phyloP scores from a whole-genome alignment of 2,888 invertebrate genomes.

The Labia minor region DNA sequence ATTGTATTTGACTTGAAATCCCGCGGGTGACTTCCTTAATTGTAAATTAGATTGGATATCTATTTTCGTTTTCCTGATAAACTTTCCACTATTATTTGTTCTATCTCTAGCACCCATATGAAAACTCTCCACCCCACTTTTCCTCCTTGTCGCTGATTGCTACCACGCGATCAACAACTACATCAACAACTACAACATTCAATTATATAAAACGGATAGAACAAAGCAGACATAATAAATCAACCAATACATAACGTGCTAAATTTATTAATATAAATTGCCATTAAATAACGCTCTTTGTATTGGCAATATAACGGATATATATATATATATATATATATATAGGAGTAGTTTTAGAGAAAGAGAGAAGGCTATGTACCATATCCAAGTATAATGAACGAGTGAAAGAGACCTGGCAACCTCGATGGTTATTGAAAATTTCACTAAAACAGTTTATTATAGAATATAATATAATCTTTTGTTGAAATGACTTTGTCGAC shows the following conservation, averaged over 20 bases:
- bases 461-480: too few species aligned
- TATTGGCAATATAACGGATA: neutral
- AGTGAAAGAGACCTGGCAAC: too few species aligned
- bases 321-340: too few species aligned
- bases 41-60: neutral
- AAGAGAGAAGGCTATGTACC: too few species aligned
- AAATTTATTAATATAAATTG: constrained; percentile 5
- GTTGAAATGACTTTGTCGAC: too few species aligned
- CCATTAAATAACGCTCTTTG: constrained; percentile 8
- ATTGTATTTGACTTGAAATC: too few species aligned
- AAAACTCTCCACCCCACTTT: neutral
- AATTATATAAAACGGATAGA: neutral
- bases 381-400: too few species aligned
- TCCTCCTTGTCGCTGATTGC: neutral
- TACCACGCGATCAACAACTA: neutral
- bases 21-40: neutral
- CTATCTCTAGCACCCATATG: neutral
- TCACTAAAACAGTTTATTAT: too few species aligned
- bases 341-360: too few species aligned
- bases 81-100: neutral
- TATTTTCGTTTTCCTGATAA: constrained; percentile 4
- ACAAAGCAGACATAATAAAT: constrained; percentile 7
- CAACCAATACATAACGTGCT: neutral
- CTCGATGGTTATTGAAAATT: too few species aligned
- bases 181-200: neutral